Evolutionary conservation across 2,888 invertebrate genomes (phyloP), one percentile per base, ranked within the genome.

Genomic region (Diarsia brunnea): DNA sequence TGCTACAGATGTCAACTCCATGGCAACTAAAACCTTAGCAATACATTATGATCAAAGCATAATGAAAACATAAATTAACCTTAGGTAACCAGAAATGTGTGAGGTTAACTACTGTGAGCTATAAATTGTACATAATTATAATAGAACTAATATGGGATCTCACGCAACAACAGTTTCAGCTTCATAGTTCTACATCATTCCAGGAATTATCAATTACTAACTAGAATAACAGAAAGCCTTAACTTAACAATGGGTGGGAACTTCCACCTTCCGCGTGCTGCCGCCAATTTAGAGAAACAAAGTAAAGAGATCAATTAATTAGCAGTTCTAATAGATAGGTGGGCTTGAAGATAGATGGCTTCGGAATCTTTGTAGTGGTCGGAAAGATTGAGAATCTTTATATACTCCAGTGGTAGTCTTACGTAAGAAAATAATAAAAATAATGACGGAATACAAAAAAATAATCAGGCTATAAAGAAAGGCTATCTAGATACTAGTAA

Each of bases 271-370:
- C 60, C 71, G 45, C n/a, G 69, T 77, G 67, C 65, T 77, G 69
- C 60, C 66, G 73, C 51, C 78, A 75, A 79, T 87, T 78, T 78
- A 72, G 64, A 74, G 69, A 70, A 85, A 77, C 84, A 74, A 87
- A 86, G 75, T 83, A 77, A 80, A 78, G 72, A 79, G 74, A 86
- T 85, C 79, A 79, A 86, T 86, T 84, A 79, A 84, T 86, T 86
- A 84, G 70, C 68, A 63, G 72, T 73, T 78, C 69, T 74, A 84
- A 84, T 72, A 75, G 78, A 77, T 73, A 70, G 67, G 49, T 73
- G 68, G 63, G 67, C 53, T 83, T 61, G 55, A 72, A 81, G 80
- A 86, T 74, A 11, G 71, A 85, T 83, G 69, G 31, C 43, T 66
- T 43, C 27, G 4, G 51, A 68, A 27, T 38, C 14, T 65, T 64